Evolutionary conservation across 2,888 invertebrate genomes (phyloP).

Genomic region (Odontocerum albicorne): DNA sequence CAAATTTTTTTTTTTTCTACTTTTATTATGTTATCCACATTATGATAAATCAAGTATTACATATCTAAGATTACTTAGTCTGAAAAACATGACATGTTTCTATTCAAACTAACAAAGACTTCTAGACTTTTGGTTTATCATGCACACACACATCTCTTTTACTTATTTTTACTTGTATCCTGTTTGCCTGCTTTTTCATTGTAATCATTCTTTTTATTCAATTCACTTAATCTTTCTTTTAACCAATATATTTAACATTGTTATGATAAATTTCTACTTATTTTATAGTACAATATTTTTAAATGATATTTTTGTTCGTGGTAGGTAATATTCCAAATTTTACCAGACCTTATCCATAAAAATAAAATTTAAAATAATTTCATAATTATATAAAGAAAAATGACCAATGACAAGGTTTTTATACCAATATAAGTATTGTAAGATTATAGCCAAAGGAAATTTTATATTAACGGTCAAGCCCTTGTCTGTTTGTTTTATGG

Average conservation of each 20-base stretch:
- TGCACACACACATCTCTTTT: no score
- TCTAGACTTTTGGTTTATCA: no score
- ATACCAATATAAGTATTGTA: slow-evolving; percentile 21
- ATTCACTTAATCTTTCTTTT: neutral
- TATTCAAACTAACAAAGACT: no score
- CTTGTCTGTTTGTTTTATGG: no score
- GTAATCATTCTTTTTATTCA: neutral
- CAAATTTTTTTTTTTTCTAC: no score
- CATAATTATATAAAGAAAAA: slow-evolving; percentile 7
- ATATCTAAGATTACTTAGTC: no score
- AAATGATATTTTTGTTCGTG: neutral
- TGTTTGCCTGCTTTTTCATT: no score
- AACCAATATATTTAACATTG: neutral
- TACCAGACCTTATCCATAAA: neutral
- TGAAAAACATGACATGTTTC: no score
- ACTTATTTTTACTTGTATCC: no score
- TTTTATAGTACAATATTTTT: neutral
- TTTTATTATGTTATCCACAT: no score
- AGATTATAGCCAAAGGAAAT: slow-evolving; percentile 9
- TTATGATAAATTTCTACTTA: neutral
- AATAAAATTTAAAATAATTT: slow-evolving; percentile 4
- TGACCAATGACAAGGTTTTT: slow-evolving; percentile 24
- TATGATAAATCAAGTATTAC: no score
- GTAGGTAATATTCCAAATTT: slow-evolving; percentile 3
- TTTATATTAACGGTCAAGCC: neutral